Base-by-base conservation (phyloP, 92 coral and sea anemone species). In the Bergia puertoricense region DNA sequence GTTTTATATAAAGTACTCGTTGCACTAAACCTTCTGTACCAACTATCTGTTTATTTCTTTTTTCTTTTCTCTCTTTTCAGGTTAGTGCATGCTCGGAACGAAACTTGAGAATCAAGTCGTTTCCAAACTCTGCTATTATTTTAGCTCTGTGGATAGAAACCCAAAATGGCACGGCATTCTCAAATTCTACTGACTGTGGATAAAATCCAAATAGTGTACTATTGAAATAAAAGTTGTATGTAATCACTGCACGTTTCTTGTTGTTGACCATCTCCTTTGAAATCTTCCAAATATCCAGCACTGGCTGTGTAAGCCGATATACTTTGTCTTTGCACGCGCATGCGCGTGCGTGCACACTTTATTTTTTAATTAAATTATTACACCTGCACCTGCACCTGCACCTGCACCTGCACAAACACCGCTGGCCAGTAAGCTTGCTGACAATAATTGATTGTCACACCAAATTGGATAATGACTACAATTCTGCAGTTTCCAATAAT, bases 1-100 rank as follows among this genome's bases (percentile, higher is more conserved):
- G 86, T 38, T 9, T 68, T 16, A 79, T 79, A 51, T 71, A 44
- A 16, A 36, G 45, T 84, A 62, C 56, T 59, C 73, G 37, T 62
- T 71, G 23, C 67, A 36, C 44, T 48, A 18, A n/a, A 67, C 73
- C 57, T 30, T 81, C 76, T 71, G 77, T 71, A 37, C 14, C 87
- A 46, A 71, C 75, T 23, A 8, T 74, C 87, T 72, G 23, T 69
- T 68, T 46, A 42, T 83, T 44, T 44, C 57, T 84, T 69, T 68
- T 83, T 48, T 74, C 68, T 57, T 84, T 50, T 84, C 77, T 72
- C 74, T 45, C 74, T 66, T 68, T 62, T 72, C 87, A 84, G 87
- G 87, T 84, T 84, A 84, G 87, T 84, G 87, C 87, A 84, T 84
- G 87, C 87, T 84, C 66, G 75, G 87, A 84, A 84, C 75, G 87